These are phyloP conservation scores for Amphibalanus amphitrite DNA, from an alignment of 1,140 invertebrate species.

Conservation along the genomic window DNA sequence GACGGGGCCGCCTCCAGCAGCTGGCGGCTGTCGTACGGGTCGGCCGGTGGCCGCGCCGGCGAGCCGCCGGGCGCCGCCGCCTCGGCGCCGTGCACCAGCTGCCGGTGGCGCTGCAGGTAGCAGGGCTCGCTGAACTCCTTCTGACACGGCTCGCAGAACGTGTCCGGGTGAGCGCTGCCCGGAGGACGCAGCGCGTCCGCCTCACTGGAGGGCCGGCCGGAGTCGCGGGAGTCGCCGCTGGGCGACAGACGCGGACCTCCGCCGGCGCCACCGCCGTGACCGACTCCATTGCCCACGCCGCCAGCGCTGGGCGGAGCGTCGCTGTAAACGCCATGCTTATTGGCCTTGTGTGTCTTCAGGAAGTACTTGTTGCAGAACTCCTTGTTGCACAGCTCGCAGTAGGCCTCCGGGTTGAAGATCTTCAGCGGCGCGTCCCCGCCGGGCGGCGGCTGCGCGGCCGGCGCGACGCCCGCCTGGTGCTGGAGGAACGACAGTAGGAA, in stretches of 20 bases:
- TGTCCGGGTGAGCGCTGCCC: slow-evolving; percentile 49
- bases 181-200: background rate
- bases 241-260: background rate
- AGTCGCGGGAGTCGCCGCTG: background rate
- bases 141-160: slow-evolving; percentile 84
- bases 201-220: background rate
- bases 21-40: background rate
- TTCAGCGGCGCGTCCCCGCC: slow-evolving; percentile 18
- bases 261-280: background rate
- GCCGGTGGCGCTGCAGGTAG: slow-evolving; percentile 40
- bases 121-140: slow-evolving; percentile 93
- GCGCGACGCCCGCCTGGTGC: slow-evolving; percentile 27
- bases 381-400: slow-evolving; percentile 91
- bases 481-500: slow-evolving; percentile 21
- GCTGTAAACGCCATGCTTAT: slow-evolving; percentile 65
- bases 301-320: background rate
- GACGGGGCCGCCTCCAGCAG: background rate
- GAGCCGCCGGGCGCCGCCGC: background rate
- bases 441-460: slow-evolving; percentile 10
- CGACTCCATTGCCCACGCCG: background rate
- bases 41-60: too few relatives aligned
- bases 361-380: slow-evolving; percentile 99
- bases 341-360: slow-evolving; percentile 89
- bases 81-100: background rate
- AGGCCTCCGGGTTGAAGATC: slow-evolving; percentile 89